Evolutionary conservation across 2,888 invertebrate species (phyloP).

Genomic region (Agapetus fuscipes): DNA sequence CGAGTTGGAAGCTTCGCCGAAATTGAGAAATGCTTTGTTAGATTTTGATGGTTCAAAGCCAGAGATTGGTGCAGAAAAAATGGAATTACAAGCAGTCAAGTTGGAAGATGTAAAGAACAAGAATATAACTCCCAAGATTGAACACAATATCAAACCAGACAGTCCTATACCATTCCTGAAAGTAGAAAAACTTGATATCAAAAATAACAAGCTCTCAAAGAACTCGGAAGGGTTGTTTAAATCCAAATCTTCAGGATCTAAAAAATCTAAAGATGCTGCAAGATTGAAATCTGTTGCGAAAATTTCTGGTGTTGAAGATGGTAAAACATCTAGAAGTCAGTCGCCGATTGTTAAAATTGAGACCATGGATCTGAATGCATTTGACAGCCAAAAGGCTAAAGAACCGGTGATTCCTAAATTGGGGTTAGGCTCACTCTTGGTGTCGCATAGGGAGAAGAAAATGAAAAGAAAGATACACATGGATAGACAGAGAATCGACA

Average conservation of each 20-base stretch:
- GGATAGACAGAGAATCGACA: conserved; percentile 2
- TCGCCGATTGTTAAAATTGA: conserved; percentile 4
- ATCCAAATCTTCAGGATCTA: background rate
- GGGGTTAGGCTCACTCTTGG: background rate
- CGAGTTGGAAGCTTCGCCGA: conserved; percentile 32
- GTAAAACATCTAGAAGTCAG: conserved; percentile 3
- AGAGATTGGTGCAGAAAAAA: background rate
- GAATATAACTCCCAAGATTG: background rate
- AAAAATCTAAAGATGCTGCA: conserved; percentile 4
- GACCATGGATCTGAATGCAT: no score
- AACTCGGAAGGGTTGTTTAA: no score
- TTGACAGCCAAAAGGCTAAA: background rate
- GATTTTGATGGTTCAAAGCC: no score
- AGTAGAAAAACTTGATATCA: background rate
- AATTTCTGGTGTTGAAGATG: conserved; percentile 1
- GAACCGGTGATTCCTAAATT: background rate
- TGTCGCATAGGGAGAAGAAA: background rate
- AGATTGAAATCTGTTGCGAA: conserved; percentile 1
- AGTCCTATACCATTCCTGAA: background rate
- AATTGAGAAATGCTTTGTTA: conserved; percentile 31
- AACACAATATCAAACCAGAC: background rate
- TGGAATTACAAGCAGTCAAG: conserved; percentile 6
- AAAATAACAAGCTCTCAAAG: background rate
- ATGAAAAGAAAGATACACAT: background rate
- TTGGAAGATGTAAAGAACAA: no score